A percentile compares a stretch with the other conserved stretches of the same genome.
Conservation (phyloP, 1,140 invertebrate genomes). For the Caenorhabditis inopinata region DNA sequence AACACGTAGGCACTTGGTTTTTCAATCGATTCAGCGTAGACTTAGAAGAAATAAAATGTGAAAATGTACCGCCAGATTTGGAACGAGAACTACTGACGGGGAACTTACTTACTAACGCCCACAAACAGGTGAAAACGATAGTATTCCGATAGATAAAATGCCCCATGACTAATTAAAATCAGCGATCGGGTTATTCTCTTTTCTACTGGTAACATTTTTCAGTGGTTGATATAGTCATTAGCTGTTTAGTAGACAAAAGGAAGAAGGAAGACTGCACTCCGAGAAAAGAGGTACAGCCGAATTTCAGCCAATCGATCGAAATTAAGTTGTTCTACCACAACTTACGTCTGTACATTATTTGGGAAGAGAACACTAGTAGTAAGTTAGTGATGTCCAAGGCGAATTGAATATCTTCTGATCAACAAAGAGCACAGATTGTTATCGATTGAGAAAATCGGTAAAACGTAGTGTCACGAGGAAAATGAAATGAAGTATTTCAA, state of each 20-base stretch:
- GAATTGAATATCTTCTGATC: background rate
- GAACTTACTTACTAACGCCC: background rate
- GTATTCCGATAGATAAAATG: background rate
- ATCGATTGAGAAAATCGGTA: background rate
- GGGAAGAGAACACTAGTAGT: background rate
- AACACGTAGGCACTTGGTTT: background rate
- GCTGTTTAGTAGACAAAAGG: too few species aligned
- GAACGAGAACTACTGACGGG: too few species aligned
- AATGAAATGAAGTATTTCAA: background rate
- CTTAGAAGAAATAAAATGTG: background rate
- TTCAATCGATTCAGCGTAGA: background rate
- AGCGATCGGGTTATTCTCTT: too few species aligned
- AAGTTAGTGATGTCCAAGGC: background rate
- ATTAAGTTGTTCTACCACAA: background rate
- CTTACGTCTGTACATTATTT: conserved; percentile 15
- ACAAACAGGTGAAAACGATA: background rate
- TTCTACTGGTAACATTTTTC: too few species aligned
- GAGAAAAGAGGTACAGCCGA: too few species aligned
- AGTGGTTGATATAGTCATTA: too few species aligned
- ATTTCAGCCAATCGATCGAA: too few species aligned
- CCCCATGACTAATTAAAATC: too few species aligned
- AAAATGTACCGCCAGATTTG: too few species aligned
- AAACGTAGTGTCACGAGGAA: background rate
- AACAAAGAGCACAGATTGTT: background rate
- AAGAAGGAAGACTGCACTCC: too few species aligned